Evolutionary conservation across 2,888 invertebrate species (phyloP), one percentile per base, ranked within the genome.

Genomic region (Drosophila incognita): DNA sequence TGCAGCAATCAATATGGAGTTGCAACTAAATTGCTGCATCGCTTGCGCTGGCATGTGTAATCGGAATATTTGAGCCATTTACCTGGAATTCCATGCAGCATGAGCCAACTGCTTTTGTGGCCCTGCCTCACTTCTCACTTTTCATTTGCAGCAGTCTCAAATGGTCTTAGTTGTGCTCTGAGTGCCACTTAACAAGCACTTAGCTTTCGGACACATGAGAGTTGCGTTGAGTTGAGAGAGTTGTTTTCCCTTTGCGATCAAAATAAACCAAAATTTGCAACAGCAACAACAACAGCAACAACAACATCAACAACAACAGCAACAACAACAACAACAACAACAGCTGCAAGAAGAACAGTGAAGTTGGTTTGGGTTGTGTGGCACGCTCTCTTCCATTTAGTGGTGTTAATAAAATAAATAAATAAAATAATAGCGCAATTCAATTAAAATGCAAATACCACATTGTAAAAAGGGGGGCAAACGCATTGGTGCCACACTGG

Each of bases 371-470:
- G n/a, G 10, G 52, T 52, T 40, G 38, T 40, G 56, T 65, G 33
- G 49, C 40, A 56, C 1, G 52, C 35, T 29, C 8, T 49, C 42
- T 27, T 49, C 60, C n/a, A 70, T 46, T 52, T 57, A 38, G 24
- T 31, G 49, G 53, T 75, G 61, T 61, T 80, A 80, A 80, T 77
- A 79, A 85, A 85, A 76, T 85, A 85, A 88, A 82, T 90, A 15
- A 24, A 4, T 46, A 24, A 46, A 46, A 21, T 46, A 46, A 46
- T 83, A 76, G 67, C 80, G 75, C 84, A 88, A 89, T 90, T 90
- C 89, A 90, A 88, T 88, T 88, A 86, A 90, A 85, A 83, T 89
- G 88, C 80, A 89, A 89, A 89, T 87, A 79, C 80, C 76, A 59
- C 49, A 76, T 51, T 40, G 49, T 27, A 46, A 40, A 58, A 21